Percentiles rank a stretch among this genome's conserved stretches.
Conservation (phyloP, 2,888 invertebrate genomes). For the Exephanes ischioxanthus region DNA sequence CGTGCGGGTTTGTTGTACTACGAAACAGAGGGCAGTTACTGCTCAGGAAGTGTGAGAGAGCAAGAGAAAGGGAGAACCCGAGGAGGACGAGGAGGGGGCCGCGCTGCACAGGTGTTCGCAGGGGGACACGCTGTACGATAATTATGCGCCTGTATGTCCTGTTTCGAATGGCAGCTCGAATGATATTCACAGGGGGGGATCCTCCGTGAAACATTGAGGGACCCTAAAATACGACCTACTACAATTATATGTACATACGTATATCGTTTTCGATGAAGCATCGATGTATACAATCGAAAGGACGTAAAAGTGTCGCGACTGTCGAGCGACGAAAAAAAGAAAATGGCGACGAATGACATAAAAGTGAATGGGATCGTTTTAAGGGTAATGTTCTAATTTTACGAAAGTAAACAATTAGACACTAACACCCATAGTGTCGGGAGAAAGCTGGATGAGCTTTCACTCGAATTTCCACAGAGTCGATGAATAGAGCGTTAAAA, state of each 20-base stretch:
- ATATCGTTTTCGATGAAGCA: not conserved
- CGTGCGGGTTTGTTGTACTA: conserved; percentile 71
- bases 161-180: conserved; percentile 32
- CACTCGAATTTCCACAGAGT: conserved; percentile 23
- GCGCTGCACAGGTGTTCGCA: conserved; percentile 75
- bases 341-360: not conserved
- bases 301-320: too few relatives aligned
- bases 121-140: conserved; percentile 66
- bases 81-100: conserved; percentile 36
- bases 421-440: conserved; percentile 12
- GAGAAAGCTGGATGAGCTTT: conserved; percentile 32
- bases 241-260: not conserved
- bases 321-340: not conserved
- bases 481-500: conserved; percentile 31
- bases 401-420: conserved; percentile 1
- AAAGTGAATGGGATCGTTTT: conserved; percentile 7
- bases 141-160: conserved; percentile 46
- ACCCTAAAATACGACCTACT: not conserved
- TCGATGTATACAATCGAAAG: too few relatives aligned
- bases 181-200: conserved; percentile 28
- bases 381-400: conserved; percentile 12
- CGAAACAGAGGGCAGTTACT: conserved; percentile 73
- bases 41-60: conserved; percentile 70
- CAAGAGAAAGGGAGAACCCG: conserved; percentile 70
- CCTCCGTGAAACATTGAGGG: conserved; percentile 1